These are phyloP conservation scores for Corythucha ciliata DNA, from an alignment of 2,888 invertebrate genomes.

Conservation along the genomic window DNA sequence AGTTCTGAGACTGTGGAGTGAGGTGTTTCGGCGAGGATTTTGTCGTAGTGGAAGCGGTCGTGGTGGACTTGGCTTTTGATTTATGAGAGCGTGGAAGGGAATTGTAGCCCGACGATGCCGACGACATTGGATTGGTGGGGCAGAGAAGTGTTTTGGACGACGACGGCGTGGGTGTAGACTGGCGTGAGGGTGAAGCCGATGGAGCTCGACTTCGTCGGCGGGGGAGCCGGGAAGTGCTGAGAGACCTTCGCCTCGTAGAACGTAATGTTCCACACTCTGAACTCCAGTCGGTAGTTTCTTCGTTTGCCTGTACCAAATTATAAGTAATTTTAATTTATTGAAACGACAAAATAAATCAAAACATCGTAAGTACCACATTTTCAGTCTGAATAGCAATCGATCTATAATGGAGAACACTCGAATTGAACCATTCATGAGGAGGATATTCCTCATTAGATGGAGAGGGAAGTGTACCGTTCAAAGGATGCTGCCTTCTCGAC, in stretches of 20 bases:
- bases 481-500: slow-evolving; percentile 27
- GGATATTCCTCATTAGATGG: slow-evolving; percentile 15
- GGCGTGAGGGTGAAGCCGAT: slow-evolving; percentile 28
- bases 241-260: slow-evolving; percentile 27
- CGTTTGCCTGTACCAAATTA: too few relatives aligned
- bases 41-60: slow-evolving; percentile 40
- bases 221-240: slow-evolving; percentile 30
- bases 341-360: too few relatives aligned
- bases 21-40: slow-evolving; percentile 25
- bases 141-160: slow-evolving; percentile 35
- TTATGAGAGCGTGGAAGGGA: slow-evolving; percentile 37
- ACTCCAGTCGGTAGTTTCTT: too few relatives aligned
- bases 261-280: slow-evolving; percentile 27
- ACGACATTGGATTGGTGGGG: slow-evolving; percentile 33
- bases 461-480: slow-evolving; percentile 22
- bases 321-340: too few relatives aligned
- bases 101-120: slow-evolving; percentile 41
- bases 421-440: slow-evolving; percentile 75
- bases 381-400: slow-evolving; percentile 82
- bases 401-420: slow-evolving; percentile 75
- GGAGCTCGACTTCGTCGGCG: slow-evolving; percentile 28
- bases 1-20: slow-evolving; percentile 10
- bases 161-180: slow-evolving; percentile 32
- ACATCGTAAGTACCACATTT: too few relatives aligned
- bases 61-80: slow-evolving; percentile 26